phyloP scores from a whole-genome alignment of 1,140 invertebrate species.

The Penaeus chinensis region DNA sequence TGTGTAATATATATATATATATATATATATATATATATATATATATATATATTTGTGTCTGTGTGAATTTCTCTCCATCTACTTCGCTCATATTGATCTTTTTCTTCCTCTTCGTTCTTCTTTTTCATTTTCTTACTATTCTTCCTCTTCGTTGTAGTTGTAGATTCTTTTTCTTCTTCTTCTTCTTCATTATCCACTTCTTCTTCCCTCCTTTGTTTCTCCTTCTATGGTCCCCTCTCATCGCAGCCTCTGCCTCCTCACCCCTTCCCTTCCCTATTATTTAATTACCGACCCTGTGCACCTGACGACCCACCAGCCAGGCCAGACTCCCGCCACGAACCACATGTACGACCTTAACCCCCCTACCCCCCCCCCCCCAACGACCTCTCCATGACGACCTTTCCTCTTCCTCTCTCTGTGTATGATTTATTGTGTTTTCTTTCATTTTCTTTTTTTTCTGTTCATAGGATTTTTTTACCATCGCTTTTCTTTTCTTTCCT shows the following conservation, averaged over 20 bases:
- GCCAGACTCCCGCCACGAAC: too few species aligned
- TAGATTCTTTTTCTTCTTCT: background rate
- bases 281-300: too few species aligned
- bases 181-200: too few species aligned
- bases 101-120: background rate
- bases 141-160: background rate
- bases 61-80: background rate
- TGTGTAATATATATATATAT: background rate
- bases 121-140: background rate
- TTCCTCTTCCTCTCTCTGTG: too few species aligned
- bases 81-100: background rate
- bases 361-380: too few species aligned
- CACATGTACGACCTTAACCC: too few species aligned
- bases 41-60: conserved; percentile 36
- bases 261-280: background rate
- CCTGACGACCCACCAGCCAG: too few species aligned
- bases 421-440: background rate
- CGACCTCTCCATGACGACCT: too few species aligned
- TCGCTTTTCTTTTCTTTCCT: background rate
- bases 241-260: conserved; percentile 8
- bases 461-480: too few species aligned
- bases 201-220: background rate
- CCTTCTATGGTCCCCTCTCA: background rate
- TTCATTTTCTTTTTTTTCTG: background rate
- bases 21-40: conserved; percentile 39